Conservation (phyloP, 1,140 invertebrate genomes). For the Ceratina australensis region DNA sequence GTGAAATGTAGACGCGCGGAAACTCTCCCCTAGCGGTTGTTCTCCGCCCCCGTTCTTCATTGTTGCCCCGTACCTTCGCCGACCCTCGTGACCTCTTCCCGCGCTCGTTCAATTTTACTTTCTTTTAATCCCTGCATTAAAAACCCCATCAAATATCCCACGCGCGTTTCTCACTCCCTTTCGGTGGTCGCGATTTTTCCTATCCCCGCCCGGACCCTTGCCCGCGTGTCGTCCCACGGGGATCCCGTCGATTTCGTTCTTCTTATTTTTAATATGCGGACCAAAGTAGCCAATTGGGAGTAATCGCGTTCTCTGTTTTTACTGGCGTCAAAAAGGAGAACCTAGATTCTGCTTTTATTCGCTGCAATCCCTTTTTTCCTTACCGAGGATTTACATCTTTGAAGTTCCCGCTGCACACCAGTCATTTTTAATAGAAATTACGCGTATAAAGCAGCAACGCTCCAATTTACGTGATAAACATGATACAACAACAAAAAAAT, state of each 20-base stretch:
- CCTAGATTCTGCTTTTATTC: too few species aligned
- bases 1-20: slow-evolving; percentile 18
- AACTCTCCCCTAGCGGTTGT: slow-evolving; percentile 37
- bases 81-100: background rate
- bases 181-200: background rate
- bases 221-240: too few species aligned
- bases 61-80: background rate
- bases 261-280: slow-evolving; percentile 12
- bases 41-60: background rate
- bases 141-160: slow-evolving; percentile 27
- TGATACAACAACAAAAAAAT: too few species aligned
- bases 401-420: too few species aligned
- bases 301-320: background rate
- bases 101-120: slow-evolving; percentile 13
- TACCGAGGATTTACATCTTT: too few species aligned
- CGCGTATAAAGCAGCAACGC: too few species aligned
- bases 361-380: too few species aligned
- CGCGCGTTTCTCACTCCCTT: too few species aligned
- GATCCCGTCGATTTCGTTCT: background rate
- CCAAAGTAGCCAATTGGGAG: background rate
- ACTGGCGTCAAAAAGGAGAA: too few species aligned
- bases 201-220: background rate
- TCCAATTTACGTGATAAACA: too few species aligned
- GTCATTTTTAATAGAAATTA: too few species aligned
- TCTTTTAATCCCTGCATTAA: slow-evolving; percentile 24